These are phyloP conservation scores for Chrysaora quinquecirrha DNA, from an alignment of 30 jellyfish, hydroid and myxozoan genomes.

Conservation along the genomic window DNA sequence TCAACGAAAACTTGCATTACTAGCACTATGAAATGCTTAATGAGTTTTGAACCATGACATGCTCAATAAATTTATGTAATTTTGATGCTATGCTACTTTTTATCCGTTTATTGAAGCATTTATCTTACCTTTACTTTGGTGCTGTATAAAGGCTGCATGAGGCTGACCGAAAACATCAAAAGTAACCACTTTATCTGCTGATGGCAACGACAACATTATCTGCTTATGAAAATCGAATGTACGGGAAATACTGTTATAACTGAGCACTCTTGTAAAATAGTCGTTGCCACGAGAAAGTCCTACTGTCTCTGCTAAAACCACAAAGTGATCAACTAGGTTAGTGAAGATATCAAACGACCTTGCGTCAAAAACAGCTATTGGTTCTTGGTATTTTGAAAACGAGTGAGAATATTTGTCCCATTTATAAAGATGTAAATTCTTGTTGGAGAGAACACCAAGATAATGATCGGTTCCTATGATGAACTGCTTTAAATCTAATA, in stretches of 20 bases:
- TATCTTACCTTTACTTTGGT: slow-evolving; percentile 46
- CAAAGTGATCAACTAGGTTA: slow-evolving; percentile 26
- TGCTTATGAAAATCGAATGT: slow-evolving; percentile 60
- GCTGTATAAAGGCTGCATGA: slow-evolving; percentile 50
- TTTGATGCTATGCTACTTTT: too few relatives aligned
- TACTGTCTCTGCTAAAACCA: slow-evolving; percentile 64
- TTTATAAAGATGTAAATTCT: slow-evolving; percentile 34
- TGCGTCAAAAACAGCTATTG: slow-evolving; percentile 58
- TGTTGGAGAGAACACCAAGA: slow-evolving; percentile 39
- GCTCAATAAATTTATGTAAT: too few relatives aligned
- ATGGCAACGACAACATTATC: slow-evolving; percentile 51
- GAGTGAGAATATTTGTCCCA: slow-evolving; percentile 48
- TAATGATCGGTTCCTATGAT: slow-evolving; percentile 14
- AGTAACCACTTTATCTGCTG: slow-evolving; percentile 57
- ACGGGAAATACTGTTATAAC: slow-evolving; percentile 18
- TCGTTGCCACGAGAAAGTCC: slow-evolving; percentile 11
- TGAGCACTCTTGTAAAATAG: slow-evolving; percentile 65
- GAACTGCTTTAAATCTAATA: slow-evolving; percentile 28
- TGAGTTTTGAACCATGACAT: too few relatives aligned
- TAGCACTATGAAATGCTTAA: too few relatives aligned
- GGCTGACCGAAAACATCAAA: slow-evolving; percentile 73
- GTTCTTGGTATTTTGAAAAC: slow-evolving; percentile 38
- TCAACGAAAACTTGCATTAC: too few relatives aligned
- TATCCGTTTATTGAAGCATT: neutral
- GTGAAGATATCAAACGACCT: slow-evolving; percentile 54